Evolutionary conservation across 2,797 vertebrate genomes (phyloP).

Genomic region (Tachyglossus aculeatus): DNA sequence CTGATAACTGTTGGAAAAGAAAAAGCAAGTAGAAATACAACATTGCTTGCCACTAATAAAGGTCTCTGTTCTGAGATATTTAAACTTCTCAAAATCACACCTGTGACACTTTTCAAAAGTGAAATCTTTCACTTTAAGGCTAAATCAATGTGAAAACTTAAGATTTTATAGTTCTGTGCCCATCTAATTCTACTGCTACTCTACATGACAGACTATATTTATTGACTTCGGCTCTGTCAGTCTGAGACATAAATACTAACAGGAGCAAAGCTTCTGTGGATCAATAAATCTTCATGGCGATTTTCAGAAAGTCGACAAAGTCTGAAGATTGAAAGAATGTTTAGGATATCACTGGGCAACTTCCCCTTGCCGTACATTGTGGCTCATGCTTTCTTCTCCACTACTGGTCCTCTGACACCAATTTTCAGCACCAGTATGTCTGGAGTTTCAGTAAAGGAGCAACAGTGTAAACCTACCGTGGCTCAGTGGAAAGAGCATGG

Average conservation of each 20-base stretch:
- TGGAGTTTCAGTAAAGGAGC: too few relatives aligned
- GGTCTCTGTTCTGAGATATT: neutral
- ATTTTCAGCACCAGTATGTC: neutral
- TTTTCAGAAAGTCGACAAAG: slow-evolving; percentile 7
- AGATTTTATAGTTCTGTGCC: neutral
- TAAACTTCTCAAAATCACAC: neutral
- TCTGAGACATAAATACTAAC: slow-evolving; percentile 5
- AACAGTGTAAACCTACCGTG: too few relatives aligned
- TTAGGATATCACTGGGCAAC: neutral
- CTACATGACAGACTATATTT: neutral
- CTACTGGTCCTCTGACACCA: neutral
- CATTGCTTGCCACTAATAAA: too few relatives aligned
- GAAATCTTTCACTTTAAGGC: neutral
- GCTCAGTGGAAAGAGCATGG: too few relatives aligned
- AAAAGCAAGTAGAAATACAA: too few relatives aligned
- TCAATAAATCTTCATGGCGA: neutral
- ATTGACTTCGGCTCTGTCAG: neutral
- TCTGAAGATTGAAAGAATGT: neutral
- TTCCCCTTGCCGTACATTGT: neutral
- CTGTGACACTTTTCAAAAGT: neutral
- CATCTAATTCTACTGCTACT: slow-evolving; percentile 3
- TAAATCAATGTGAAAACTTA: slow-evolving; percentile 4
- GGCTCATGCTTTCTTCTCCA: neutral
- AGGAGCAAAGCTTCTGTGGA: neutral
- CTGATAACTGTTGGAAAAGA: too few relatives aligned